Base-by-base conservation (phyloP, 1,140 invertebrate genomes). In the Rhagoletis pomonella region DNA sequence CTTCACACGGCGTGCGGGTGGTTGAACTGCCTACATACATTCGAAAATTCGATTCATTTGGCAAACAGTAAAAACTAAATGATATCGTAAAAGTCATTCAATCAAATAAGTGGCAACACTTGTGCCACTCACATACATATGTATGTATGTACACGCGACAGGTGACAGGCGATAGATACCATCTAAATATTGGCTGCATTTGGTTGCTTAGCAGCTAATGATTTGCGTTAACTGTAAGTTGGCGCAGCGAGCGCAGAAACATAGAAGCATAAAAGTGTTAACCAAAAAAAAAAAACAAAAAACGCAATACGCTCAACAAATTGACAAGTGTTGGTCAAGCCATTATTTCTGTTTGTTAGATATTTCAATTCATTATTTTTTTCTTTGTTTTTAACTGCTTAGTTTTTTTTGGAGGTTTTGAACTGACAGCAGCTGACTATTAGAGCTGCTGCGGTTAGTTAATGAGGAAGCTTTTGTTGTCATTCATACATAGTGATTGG, bases 81-180 rank as follows among this genome's bases (percentile, higher is more conserved):
- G 6, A 58, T 55, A 81, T 12, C 5, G 4, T n/a, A 81, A 81
- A 55, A 81, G 44, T 12, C 17, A 44, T 14, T 14, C 69, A 50
- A 10, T 73, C 44, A 73, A 29, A 29, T 29, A 29, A 73, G 69
- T 73, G 69, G 14, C 69, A 73, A 73, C 69, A 73, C 69, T 73
- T 73, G 69, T 73, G 69, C 14, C 44, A 73, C 12, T 12, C 60
- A 62, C 60, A 62, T 14, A n/a, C 6, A 9, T 10, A 10, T 29
- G 64, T 14, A n/a, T 14, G 17, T 10, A 10, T 29, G 64, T 10
- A 29, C 7, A 29, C 64, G 29, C 64, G 39, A 3, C 39, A 73
- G 47, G 17, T 73, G 42, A 73, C n/a, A 47, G 47, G 47, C 69
- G 17, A 44, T 73, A 73, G 69, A 47, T 73, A 47, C 42, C 14